These are phyloP conservation scores for Galbula dea DNA, from an alignment of 2,113 vertebrate genomes.

Conservation along the genomic window DNA sequence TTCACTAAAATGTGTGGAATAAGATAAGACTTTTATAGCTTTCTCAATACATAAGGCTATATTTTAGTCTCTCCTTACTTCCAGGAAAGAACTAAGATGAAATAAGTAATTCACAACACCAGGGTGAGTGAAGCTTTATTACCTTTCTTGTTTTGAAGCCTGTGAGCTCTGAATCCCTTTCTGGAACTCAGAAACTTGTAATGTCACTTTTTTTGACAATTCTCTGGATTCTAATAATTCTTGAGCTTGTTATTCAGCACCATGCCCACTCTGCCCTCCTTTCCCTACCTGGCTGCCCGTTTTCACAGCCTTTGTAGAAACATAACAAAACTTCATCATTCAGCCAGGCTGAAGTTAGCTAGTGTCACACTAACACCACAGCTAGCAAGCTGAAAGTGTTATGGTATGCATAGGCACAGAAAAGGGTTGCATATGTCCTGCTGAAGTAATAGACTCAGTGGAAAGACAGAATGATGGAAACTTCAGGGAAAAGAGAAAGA, in stretches of 20 bases:
- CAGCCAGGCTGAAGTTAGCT: background rate
- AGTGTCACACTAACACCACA: no score
- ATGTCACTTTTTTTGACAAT: background rate
- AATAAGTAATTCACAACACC: background rate
- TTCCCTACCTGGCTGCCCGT: background rate
- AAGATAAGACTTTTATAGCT: background rate
- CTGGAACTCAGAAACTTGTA: background rate
- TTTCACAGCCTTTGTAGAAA: background rate
- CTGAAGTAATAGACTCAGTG: background rate
- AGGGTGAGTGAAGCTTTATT: background rate
- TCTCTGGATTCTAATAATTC: background rate
- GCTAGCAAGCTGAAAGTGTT: background rate
- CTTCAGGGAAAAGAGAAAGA: background rate
- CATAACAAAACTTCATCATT: background rate
- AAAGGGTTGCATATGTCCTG: background rate
- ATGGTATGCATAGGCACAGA: background rate
- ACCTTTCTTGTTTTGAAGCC: background rate
- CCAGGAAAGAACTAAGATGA: background rate
- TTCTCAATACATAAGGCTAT: background rate
- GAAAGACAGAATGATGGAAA: background rate
- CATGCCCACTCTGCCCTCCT: background rate
- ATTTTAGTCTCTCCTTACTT: background rate
- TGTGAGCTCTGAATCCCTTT: background rate
- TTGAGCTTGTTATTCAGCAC: background rate
- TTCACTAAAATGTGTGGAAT: background rate